phyloP scores from a whole-genome alignment of 1,140 invertebrate species.

The Sycophaga agraensis region DNA sequence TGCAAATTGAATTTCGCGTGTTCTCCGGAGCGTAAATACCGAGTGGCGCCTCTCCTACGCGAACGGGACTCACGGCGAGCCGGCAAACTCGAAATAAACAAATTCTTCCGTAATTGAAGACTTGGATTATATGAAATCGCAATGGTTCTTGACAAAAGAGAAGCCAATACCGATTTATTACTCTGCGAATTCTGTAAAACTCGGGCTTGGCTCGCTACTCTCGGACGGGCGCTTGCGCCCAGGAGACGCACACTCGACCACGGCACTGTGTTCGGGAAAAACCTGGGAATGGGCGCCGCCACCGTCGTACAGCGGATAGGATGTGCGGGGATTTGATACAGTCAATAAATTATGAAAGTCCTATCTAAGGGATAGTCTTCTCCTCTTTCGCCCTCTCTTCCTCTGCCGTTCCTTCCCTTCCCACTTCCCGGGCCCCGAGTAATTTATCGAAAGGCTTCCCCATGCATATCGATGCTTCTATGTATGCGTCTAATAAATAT shows the following conservation, averaged over 20 bases:
- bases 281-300: no score
- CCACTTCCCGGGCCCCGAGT: background rate
- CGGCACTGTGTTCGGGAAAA: no score
- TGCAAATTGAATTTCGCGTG: no score
- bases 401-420: background rate
- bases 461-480: constrained; percentile 10
- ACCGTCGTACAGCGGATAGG: no score
- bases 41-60: constrained; percentile 26
- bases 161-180: constrained; percentile 26
- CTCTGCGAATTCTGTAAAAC: constrained; percentile 11
- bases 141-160: constrained; percentile 9
- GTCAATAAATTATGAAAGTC: constrained; percentile 29
- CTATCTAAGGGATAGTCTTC: constrained; percentile 6
- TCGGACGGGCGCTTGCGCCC: no score
- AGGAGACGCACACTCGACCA: no score
- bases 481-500: constrained; percentile 11
- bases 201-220: constrained; percentile 20
- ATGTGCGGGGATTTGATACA: constrained; percentile 10
- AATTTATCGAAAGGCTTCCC: constrained; percentile 16
- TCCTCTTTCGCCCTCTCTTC: background rate
- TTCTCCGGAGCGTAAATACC: no score
- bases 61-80: constrained; percentile 16
- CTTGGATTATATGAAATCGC: constrained; percentile 21
- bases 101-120: constrained; percentile 22
- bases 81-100: constrained; percentile 21